Evolutionary conservation across 2,888 invertebrate species (phyloP), one percentile per base, ranked within the genome.

Genomic region (Ceramica pisi): DNA sequence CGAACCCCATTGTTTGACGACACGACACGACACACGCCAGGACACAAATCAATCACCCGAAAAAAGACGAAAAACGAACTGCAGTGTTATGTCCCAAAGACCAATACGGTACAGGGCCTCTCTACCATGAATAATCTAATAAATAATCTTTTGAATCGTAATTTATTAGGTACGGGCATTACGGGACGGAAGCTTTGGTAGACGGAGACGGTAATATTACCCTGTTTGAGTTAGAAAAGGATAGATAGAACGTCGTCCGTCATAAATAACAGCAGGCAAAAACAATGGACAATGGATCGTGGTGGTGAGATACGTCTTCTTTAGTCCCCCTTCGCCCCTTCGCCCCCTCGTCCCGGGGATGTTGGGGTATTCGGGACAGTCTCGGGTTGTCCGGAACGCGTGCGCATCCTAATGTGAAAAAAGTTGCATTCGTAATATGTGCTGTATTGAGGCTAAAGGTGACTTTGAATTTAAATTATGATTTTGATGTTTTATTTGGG

Each of bases 231-330:
- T 84, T 78, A 76, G 92, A 94, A 85, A 75, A 90, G 86, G 94
- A 94, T 70, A 89, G 90, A 78, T 65, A 81, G 75, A 89, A 84
- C 91, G 92, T 92, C 93, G 93, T 94, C 91, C 92, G 93, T 95
- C 96, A 95, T 95, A 96, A 96, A 96, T 96, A 94, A 95, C 93
- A 90, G 90, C 89, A 89, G 90, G 93, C 94, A 95, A 95, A 96
- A 96, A 96, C 96, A 96, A 96, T 96, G 95, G 95, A 95, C 95
- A 96, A 96, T 96, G 95, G 95, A 92, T 94, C 89, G 93, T 91
- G 92, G 94, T 93, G 94, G 94, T 93, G 94, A 94, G 95, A 94
- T 95, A 95, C 94, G 95, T 95, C 95, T 96, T 95, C 95, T 95
- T 95, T 95, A 94, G 92, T 88, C 91, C 90, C 86, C 78, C 77